Evolutionary conservation across 2,797 vertebrate species (phyloP), one percentile per base, ranked within the genome.

Genomic region (Urosaurus nigricauda): DNA sequence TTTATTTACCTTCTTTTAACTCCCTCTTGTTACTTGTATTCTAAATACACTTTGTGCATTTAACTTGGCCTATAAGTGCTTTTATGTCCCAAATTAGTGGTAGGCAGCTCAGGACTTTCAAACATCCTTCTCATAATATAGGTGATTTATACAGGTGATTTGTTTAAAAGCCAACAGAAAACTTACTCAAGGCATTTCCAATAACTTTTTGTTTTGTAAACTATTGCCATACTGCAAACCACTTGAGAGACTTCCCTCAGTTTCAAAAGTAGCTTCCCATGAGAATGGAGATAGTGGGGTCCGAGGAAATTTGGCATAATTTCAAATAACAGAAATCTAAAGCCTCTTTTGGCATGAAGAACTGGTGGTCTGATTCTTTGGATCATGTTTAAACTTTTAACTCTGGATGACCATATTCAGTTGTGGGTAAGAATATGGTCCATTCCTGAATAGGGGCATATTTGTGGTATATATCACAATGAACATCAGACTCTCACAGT

Each of bases 191-290:
- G 16, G 26, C 16, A 60, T 32, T 81, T 29, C 35, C 35, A 82
- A 74, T 4, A 37, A 16, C 3, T 84, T 43, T 83, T 83, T 88
- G 53, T 65, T 58, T 83, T 87, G 51, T 78, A 51, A 24, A n/a
- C 9, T 65, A 56, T 11, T 68, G 24, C 13, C 24, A 77, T 83
- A 77, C 77, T n/a, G 77, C 32, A 83, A 75, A 29, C 56, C 56
- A 88, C 53, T 83, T 60, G 53, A 80, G 65, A 71, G 21, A 58
- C 1, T 75, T 73, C 5, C 14, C 12, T 83, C 17, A 78, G 47
- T 84, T 84, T 88, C 73, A 84, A 21, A 77, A 83, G 68, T 83
- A n/a, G 16, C 63, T 78, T 84, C 32, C 37, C 53, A 63, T 80
- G 24, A 19, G 53, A 84, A 73, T 89, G 47, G 56, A 47, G 47